A percentile compares a stretch with the other conserved stretches of the same genome.
These are phyloP conservation scores for Adelognathus sp. DNA, from an alignment of 2,888 invertebrate genomes.

Conservation along the genomic window DNA sequence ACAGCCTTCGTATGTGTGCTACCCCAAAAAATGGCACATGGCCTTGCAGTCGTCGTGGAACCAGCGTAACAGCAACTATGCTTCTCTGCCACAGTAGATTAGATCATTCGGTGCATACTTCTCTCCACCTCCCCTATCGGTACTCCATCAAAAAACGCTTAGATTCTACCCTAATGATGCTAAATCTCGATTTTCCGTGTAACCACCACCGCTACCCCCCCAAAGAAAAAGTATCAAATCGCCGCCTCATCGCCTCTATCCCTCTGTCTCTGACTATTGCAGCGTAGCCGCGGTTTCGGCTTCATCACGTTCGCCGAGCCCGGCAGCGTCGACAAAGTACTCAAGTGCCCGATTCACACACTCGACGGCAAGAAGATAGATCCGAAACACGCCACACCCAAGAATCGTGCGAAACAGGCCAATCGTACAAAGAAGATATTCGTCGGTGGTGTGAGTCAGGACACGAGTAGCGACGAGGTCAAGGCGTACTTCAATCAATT, in stretches of 20 bases:
- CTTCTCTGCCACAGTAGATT: no score
- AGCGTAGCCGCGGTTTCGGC: constrained; percentile 97
- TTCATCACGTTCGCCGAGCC: constrained; percentile 97
- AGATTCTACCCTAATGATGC: no score
- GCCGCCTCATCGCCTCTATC: constrained; percentile 29
- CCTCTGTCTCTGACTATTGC: constrained; percentile 79
- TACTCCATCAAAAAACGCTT: no score
- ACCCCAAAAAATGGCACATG: no score
- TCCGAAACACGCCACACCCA: constrained; percentile 96
- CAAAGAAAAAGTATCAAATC: background rate
- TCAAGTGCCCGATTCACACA: constrained; percentile 94
- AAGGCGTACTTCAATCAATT: constrained; percentile 95
- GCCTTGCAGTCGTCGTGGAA: no score
- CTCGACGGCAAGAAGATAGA: constrained; percentile 97
- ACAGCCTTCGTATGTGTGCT: no score
- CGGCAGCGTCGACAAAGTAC: constrained; percentile 94
- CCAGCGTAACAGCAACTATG: no score
- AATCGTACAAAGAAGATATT: constrained; percentile 96
- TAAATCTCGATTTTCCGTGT: no score
- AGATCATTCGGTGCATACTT: no score
- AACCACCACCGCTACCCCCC: no score
- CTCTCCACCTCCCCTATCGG: no score
- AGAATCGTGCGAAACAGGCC: constrained; percentile 92
- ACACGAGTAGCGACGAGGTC: constrained; percentile 95
- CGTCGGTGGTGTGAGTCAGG: constrained; percentile 95